Base-by-base conservation (phyloP, 2,113 vertebrate genomes). In the Oostethus manadensis region DNA sequence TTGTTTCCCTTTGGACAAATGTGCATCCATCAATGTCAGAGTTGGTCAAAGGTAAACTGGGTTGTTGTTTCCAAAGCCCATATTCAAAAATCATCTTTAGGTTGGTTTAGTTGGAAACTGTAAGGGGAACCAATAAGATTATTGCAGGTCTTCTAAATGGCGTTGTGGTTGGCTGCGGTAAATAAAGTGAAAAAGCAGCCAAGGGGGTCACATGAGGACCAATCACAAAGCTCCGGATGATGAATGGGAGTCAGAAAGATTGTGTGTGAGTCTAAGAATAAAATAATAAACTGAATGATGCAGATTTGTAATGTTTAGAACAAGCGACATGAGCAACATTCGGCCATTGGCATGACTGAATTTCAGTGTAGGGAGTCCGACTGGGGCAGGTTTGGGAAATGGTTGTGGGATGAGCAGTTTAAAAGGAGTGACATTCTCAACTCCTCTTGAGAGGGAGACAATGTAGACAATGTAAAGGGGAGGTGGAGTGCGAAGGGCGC, bases 171-270 rank as follows among this genome's bases (percentile, higher is more conserved):
- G 73, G 66, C 57, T 76, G 76, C 51, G 79, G 83, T 81, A 83
- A 81, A 77, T 79, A 79, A 82, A 87, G 77, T 80, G 74, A 76
- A 86, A 85, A 80, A 82, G 76, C 79, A 81, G 76, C 71, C 67
- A 16, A 17, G 17, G 79, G 69, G 83, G 81, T 84, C 73, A 78
- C 59, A 44, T 38, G 62, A 57, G 58, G 59, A 73, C 68, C 61
- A 56, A 49, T 62, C 51, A 26, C n/a, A 45, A 66, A 61, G 38
- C 45, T 35, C 26, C 47, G 65, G 65, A 51, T 77, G 58, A 68
- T 70, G 54, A 76, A 73, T 77, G 58, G 60, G 54, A 68, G 56
- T 44, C 40, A 44, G 40, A 51, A 54, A 50, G 66, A 70, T 14
- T 10, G 50, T 50, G 57, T 22, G 0, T 14, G 13, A 43, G 26